These are phyloP conservation scores for Nasonia oneida DNA, from an alignment of 2,888 invertebrate genomes.

Conservation along the genomic window DNA sequence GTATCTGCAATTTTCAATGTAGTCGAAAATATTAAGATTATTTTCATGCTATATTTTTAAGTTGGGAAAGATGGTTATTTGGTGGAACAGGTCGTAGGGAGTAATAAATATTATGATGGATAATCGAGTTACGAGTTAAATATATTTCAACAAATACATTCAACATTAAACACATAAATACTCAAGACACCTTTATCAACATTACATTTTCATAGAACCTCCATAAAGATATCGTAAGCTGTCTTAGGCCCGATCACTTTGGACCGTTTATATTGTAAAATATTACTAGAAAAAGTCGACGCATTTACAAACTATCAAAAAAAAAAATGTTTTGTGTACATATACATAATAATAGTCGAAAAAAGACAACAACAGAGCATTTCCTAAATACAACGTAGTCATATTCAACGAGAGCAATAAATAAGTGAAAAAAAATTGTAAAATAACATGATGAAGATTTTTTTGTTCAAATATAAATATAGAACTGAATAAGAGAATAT, in stretches of 20 bases:
- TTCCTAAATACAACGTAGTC: constrained; percentile 50
- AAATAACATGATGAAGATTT: constrained; percentile 50
- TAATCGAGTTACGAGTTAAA: constrained; percentile 51
- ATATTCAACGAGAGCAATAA: constrained; percentile 58
- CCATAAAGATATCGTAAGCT: constrained; percentile 58
- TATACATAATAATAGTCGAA: neutral
- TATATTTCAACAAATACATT: constrained; percentile 63
- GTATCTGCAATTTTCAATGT: neutral
- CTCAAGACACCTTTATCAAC: constrained; percentile 57
- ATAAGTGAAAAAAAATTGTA: constrained; percentile 55
- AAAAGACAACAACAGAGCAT: constrained; percentile 27
- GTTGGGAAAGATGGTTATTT: neutral
- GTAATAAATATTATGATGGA: constrained; percentile 25
- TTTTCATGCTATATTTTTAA: neutral
- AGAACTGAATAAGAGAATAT: constrained; percentile 33
- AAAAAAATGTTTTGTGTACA: constrained; percentile 23
- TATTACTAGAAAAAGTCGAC: constrained; percentile 60
- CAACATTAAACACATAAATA: constrained; percentile 55
- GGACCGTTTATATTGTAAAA: constrained; percentile 60
- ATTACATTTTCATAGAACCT: constrained; percentile 48
- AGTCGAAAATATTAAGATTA: neutral
- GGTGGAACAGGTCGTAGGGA: neutral
- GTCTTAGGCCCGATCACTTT: constrained; percentile 62
- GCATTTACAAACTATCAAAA: constrained; percentile 60
- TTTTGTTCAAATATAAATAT: constrained; percentile 36